Evolutionary conservation across 2,888 invertebrate species (phyloP).

Genomic region (Dasypolia templi): DNA sequence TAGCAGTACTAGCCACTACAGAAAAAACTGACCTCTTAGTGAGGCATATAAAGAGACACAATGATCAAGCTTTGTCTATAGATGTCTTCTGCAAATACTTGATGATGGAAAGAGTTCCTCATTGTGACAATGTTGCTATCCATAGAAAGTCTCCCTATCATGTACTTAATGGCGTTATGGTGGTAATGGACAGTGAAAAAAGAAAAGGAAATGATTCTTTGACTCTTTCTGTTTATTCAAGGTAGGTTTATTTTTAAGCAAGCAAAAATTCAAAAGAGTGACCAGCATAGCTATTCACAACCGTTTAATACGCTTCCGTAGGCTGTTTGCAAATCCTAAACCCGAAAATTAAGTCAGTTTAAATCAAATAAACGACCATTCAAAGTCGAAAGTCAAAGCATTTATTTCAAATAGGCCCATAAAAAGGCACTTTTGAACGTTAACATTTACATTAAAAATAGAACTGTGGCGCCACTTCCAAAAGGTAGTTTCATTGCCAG

Average conservation of each 20-base stretch:
- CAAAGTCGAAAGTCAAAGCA: too few species aligned
- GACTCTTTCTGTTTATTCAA: slow-evolving; percentile 74
- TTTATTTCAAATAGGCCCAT: too few species aligned
- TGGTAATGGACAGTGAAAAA: slow-evolving; percentile 68
- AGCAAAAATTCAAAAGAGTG: too few species aligned
- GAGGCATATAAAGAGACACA: slow-evolving; percentile 69
- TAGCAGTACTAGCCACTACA: slow-evolving; percentile 78
- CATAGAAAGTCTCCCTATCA: slow-evolving; percentile 80
- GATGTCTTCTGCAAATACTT: slow-evolving; percentile 76
- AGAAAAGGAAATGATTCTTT: slow-evolving; percentile 42
- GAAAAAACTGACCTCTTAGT: slow-evolving; percentile 75
- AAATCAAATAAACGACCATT: too few species aligned
- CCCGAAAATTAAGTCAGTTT: too few species aligned
- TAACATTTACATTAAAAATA: too few species aligned
- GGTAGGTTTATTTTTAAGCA: slow-evolving; percentile 69
- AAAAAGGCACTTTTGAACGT: too few species aligned
- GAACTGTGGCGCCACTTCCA: too few species aligned
- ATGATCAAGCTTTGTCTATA: slow-evolving; percentile 57
- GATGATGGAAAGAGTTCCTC: slow-evolving; percentile 74
- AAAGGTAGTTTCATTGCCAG: too few species aligned
- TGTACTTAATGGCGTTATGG: slow-evolving; percentile 78
- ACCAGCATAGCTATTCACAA: too few species aligned
- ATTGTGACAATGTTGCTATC: slow-evolving; percentile 71
- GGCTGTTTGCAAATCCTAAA: too few species aligned
- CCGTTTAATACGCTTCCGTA: too few species aligned